Conservation (phyloP, 2,888 invertebrate species). For the Craniophora ligustri region DNA sequence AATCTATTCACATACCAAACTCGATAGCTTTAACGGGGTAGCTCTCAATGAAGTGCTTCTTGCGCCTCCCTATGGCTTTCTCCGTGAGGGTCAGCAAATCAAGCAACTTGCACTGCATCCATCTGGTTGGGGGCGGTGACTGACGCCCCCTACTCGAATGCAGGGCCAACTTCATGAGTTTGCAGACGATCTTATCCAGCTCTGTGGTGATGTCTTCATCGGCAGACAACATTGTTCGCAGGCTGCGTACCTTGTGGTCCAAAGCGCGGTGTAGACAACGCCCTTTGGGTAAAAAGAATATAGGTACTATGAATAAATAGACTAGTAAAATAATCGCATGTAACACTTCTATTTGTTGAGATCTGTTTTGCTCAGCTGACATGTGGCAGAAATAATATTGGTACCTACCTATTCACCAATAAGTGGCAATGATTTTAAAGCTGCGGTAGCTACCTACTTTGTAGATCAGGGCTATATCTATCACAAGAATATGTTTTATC, state of each 20-base stretch:
- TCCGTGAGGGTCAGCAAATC: conserved; percentile 79
- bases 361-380: too few species aligned
- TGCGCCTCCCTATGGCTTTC: conserved; percentile 74
- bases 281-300: conserved; percentile 62
- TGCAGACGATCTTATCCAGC: conserved; percentile 75
- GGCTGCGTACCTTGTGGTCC: conserved; percentile 73
- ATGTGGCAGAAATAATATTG: too few species aligned
- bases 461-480: too few species aligned
- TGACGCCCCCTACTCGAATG: conserved; percentile 61
- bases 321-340: too few species aligned
- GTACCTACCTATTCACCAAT: too few species aligned
- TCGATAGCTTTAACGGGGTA: conserved; percentile 63
- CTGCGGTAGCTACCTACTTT: too few species aligned
- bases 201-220: conserved; percentile 78
- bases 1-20: conserved; percentile 58
- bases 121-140: conserved; percentile 68
- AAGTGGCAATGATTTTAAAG: too few species aligned
- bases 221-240: conserved; percentile 70
- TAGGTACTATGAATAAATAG: too few species aligned
- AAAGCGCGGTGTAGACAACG: conserved; percentile 74
- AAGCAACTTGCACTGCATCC: conserved; percentile 80
- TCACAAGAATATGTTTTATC: too few species aligned
- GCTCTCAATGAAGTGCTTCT: conserved; percentile 63
- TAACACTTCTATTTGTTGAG: too few species aligned
- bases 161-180: conserved; percentile 77